phyloP scores from a whole-genome alignment of 2,113 vertebrate genomes.

The Chelonoidis abingdonii region DNA sequence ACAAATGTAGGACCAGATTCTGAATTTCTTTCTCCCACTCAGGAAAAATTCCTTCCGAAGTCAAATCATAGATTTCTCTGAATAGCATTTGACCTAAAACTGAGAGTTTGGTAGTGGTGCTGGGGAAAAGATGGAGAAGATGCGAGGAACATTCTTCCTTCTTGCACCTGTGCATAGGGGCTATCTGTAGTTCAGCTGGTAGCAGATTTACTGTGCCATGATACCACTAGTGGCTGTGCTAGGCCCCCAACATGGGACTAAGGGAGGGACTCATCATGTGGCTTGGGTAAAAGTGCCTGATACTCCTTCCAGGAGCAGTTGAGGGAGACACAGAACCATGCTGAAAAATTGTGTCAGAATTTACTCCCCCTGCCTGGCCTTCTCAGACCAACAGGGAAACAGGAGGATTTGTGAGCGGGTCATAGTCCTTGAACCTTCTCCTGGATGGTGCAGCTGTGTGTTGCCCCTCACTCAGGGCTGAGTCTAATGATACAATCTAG shows the following conservation, averaged over 20 bases:
- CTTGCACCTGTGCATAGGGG: not conserved
- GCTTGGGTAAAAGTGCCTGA: not conserved
- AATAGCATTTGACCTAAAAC: not conserved
- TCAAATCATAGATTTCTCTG: not conserved
- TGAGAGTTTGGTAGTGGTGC: not conserved
- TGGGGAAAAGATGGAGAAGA: not conserved
- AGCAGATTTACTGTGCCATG: not conserved
- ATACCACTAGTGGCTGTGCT: not conserved
- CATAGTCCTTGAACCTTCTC: not conserved
- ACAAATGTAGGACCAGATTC: not conserved
- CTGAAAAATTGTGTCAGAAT: not conserved
- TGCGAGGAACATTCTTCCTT: not conserved
- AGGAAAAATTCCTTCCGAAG: not conserved
- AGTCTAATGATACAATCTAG: not conserved
- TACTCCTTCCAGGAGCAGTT: not conserved
- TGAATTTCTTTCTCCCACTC: not conserved
- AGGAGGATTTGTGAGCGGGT: not conserved
- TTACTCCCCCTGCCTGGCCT: no score
- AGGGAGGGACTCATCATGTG: not conserved
- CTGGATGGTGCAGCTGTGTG: not conserved
- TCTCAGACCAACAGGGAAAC: not conserved
- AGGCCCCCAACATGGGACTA: no score
- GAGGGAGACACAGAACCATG: not conserved
- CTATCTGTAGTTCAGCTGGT: not conserved
- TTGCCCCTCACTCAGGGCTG: not conserved